A percentile compares a stretch with the other conserved stretches of the same genome.
These are phyloP conservation scores for Pedionomus torquatus DNA, from an alignment of 2,113 vertebrate species.

Conservation along the genomic window DNA sequence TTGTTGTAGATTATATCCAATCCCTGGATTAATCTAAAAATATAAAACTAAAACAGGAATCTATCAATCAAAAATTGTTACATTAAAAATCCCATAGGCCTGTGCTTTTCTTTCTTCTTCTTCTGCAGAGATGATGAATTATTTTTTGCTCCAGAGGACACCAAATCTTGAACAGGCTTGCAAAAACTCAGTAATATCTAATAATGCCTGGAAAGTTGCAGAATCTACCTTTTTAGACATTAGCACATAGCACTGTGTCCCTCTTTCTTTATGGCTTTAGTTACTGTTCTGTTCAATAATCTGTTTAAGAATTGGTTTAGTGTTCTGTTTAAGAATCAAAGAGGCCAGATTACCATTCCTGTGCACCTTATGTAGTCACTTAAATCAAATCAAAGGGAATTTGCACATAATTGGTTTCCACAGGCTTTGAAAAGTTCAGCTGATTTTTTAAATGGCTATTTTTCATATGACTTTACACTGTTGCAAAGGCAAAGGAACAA, in stretches of 20 bases:
- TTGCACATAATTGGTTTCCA: neutral
- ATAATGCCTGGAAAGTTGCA: neutral
- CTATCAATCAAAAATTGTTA: neutral
- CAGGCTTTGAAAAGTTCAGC: neutral
- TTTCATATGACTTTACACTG: neutral
- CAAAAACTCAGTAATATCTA: neutral
- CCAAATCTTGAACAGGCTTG: neutral
- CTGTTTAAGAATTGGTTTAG: neutral
- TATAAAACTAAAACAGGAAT: neutral
- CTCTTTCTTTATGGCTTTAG: neutral
- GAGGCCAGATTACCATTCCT: neutral
- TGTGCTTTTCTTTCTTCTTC: neutral
- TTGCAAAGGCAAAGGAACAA: neutral
- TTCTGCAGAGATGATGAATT: neutral
- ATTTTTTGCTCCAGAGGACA: neutral
- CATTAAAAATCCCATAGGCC: neutral
- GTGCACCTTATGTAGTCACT: neutral
- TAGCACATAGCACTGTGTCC: fast-evolving
- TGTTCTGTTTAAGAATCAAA: slow-evolving; percentile 9
- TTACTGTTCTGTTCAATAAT: neutral
- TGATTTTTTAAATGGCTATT: neutral
- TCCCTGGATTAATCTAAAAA: neutral
- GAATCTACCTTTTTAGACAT: neutral
- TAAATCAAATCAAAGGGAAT: slow-evolving; percentile 28
- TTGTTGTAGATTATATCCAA: neutral